Evolutionary conservation across 2,797 vertebrate species (phyloP), one percentile per base, ranked within the genome.

Genomic region (Melanotaenia maccullochi): DNA sequence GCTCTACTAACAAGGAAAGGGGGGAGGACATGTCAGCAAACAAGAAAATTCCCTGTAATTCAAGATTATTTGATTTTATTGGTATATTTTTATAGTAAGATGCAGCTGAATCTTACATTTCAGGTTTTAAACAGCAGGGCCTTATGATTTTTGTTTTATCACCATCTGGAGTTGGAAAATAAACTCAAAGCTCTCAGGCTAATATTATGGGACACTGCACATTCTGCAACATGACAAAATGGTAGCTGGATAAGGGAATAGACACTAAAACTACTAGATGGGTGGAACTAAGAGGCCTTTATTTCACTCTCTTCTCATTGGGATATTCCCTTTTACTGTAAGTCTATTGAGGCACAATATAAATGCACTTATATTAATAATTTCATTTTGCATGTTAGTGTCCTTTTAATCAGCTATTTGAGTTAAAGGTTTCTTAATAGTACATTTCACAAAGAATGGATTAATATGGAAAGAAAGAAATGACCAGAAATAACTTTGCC

Each of bases 1-100:
- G 71, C 25, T 35, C 62, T 25, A 54, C 62, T 82, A 81, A 86
- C 56, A 14, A 78, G 67, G 54, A 57, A 60, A 28, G 36, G 6
- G 22, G 6, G 24, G 60, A 65, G 36, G 18, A 71, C 20, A 62
- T 42, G 28, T 24, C 16, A 4, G 4, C 73, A 22, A 32, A 83
- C 69, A 25, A 86, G 59, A 69, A 76, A 52, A 38, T 59, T 60
- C 65, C 12, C 59, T 6, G n/a, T 24, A 35, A 32, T 18, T 3
- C 5, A 14, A 56, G 38, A 20, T 22, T 18, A 24, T 20, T 2
- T 56, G 24, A 44, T 24, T 56, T 44, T 24, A 24, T 18, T 13
- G 24, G 18, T 0, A 25, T 14, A 13, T 33, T 47, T 67, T 28
- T 5, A 5, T 14, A 13, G 51, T 14, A 6, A 32, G 14, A 56